Percentiles rank a stretch among this genome's conserved stretches.
These are phyloP conservation scores for Syrrhaptes paradoxus DNA, from an alignment of 2,113 vertebrate genomes.

Conservation along the genomic window DNA sequence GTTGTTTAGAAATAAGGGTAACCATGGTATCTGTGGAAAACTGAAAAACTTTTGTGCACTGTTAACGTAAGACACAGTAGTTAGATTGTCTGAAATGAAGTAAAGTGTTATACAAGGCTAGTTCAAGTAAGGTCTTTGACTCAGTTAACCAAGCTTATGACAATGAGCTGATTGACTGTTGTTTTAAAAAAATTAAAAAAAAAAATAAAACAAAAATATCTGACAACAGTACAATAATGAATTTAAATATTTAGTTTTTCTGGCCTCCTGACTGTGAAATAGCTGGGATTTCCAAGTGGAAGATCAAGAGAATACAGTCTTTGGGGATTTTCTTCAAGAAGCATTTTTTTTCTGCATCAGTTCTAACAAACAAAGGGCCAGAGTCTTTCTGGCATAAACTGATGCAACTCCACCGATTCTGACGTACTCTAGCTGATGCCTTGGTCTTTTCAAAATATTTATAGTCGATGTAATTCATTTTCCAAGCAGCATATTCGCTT, in stretches of 20 bases:
- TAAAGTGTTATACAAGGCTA: slow-evolving; percentile 27
- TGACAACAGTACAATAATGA: background rate
- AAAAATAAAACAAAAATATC: background rate
- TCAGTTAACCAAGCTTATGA: background rate
- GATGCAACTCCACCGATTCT: background rate
- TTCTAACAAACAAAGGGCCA: background rate
- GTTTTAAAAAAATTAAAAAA: background rate
- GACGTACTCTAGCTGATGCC: background rate
- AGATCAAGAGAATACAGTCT: background rate
- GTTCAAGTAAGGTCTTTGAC: slow-evolving; percentile 58
- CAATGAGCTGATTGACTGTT: slow-evolving; percentile 46
- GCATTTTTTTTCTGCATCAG: background rate
- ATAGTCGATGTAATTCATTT: background rate
- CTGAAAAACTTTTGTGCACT: slow-evolving; percentile 69
- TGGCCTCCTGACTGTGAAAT: background rate
- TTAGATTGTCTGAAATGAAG: slow-evolving; percentile 52
- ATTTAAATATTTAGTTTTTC: slow-evolving; percentile 29
- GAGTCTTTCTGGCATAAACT: background rate
- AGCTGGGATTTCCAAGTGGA: background rate
- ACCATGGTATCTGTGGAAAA: slow-evolving; percentile 71
- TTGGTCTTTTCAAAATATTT: slow-evolving; percentile 46
- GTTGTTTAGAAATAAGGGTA: slow-evolving; percentile 66
- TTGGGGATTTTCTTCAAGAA: background rate
- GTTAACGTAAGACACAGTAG: slow-evolving; percentile 22
- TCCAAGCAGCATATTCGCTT: slow-evolving; percentile 23